Evolutionary conservation across 2,888 invertebrate genomes (phyloP).

Genomic region (Hydroisotoma schaefferi): DNA sequence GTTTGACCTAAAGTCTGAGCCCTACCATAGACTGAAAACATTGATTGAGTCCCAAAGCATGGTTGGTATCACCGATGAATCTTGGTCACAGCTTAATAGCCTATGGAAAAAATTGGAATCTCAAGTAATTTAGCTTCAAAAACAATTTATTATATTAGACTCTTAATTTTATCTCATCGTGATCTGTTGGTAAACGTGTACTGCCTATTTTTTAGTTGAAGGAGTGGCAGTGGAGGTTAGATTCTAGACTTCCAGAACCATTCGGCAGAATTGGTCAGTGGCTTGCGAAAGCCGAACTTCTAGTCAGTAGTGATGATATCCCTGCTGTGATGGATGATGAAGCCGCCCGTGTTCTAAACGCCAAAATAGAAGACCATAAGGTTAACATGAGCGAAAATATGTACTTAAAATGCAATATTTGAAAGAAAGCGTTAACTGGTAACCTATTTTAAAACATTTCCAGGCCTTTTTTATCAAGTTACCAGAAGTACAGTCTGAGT

Average conservation of each 20-base stretch:
- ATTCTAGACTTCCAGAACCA: constrained; percentile 78
- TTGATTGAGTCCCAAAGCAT: constrained; percentile 76
- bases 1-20: constrained; percentile 66
- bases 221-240: constrained; percentile 85
- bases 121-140: too few relatives aligned
- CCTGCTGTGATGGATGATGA: constrained; percentile 81
- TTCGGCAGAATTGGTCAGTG: constrained; percentile 83
- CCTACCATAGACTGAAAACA: constrained; percentile 73
- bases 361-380: constrained; percentile 84
- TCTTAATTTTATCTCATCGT: not conserved
- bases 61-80: constrained; percentile 74
- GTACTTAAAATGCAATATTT: not conserved
- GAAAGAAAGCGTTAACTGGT: not conserved
- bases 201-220: constrained; percentile 59
- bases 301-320: constrained; percentile 61
- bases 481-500: constrained; percentile 71
- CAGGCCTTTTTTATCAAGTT: constrained; percentile 78
- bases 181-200: not conserved
- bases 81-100: constrained; percentile 77
- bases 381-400: constrained; percentile 45
- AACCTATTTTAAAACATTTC: constrained; percentile 14
- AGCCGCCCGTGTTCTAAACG: constrained; percentile 80
- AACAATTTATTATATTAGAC: too few relatives aligned
- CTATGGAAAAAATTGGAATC: constrained; percentile 76
- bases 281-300: constrained; percentile 80